A percentile compares a stretch with the other conserved stretches of the same genome.
Conservation (phyloP, 2,113 vertebrate species). For the Sciurus niger region DNA sequence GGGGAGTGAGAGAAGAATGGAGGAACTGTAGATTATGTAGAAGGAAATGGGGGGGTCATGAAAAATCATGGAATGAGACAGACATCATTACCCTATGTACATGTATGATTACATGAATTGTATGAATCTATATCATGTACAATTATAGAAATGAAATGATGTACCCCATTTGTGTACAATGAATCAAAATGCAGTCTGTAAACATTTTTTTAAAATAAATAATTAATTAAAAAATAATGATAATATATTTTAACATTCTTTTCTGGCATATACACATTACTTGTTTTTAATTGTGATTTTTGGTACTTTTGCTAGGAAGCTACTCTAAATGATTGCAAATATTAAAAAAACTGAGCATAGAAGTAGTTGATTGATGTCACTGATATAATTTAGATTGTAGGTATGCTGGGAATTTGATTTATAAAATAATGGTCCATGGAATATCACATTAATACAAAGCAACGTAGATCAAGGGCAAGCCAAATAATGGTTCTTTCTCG, state of each 20-base stretch:
- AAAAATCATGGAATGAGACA: too few relatives aligned
- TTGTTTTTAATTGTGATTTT: conserved; percentile 39
- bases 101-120: too few relatives aligned
- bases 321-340: neutral
- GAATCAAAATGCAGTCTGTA: too few relatives aligned
- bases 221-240: too few relatives aligned
- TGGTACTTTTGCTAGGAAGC: neutral
- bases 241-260: neutral
- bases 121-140: too few relatives aligned
- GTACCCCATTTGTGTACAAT: too few relatives aligned
- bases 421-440: conserved; percentile 46
- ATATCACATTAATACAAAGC: neutral
- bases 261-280: neutral
- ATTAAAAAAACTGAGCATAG: neutral
- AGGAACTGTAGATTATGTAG: too few relatives aligned
- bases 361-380: neutral
- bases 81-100: too few relatives aligned
- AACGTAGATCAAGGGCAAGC: conserved; percentile 24
- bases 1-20: too few relatives aligned
- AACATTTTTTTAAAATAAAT: too few relatives aligned
- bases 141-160: too few relatives aligned
- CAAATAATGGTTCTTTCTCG: conserved; percentile 16
- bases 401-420: neutral
- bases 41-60: too few relatives aligned
- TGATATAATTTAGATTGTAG: neutral